These are phyloP conservation scores for Coilia nasus DNA, from an alignment of 2,797 vertebrate species.

Conservation along the genomic window DNA sequence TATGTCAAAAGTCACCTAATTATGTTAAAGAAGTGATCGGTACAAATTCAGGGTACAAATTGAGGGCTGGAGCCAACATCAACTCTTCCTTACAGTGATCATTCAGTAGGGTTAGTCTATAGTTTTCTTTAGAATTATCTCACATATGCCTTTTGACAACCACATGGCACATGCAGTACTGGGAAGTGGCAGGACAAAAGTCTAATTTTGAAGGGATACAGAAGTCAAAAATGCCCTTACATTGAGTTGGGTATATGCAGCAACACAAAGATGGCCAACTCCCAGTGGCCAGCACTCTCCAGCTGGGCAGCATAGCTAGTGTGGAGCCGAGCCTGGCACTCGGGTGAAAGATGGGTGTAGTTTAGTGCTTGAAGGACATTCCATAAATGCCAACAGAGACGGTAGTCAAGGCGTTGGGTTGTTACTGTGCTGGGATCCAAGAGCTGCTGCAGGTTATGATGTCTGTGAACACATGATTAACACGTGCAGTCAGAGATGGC, in stretches of 20 bases:
- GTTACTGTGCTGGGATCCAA: constrained; percentile 88
- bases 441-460: constrained; percentile 86
- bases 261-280: constrained; percentile 89
- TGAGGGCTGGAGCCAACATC: too few relatives aligned
- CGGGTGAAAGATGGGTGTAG: constrained; percentile 82
- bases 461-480: constrained; percentile 67
- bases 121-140: too few relatives aligned
- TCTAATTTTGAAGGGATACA: too few relatives aligned
- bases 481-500: too few relatives aligned
- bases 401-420: constrained; percentile 85
- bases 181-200: too few relatives aligned
- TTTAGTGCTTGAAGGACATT: constrained; percentile 86
- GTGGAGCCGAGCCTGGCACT: constrained; percentile 84
- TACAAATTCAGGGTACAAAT: too few relatives aligned
- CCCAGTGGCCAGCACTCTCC: constrained; percentile 90
- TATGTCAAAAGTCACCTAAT: too few relatives aligned
- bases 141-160: too few relatives aligned
- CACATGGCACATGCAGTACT: too few relatives aligned
- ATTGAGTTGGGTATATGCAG: constrained; percentile 81
- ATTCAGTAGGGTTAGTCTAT: too few relatives aligned
- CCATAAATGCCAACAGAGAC: constrained; percentile 96
- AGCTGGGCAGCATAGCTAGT: constrained; percentile 90
- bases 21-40: too few relatives aligned
- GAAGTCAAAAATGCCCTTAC: constrained; percentile 49
- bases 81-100: too few relatives aligned